Evolutionary conservation across 2,113 vertebrate species (phyloP).

Genomic region (Natator depressus): DNA sequence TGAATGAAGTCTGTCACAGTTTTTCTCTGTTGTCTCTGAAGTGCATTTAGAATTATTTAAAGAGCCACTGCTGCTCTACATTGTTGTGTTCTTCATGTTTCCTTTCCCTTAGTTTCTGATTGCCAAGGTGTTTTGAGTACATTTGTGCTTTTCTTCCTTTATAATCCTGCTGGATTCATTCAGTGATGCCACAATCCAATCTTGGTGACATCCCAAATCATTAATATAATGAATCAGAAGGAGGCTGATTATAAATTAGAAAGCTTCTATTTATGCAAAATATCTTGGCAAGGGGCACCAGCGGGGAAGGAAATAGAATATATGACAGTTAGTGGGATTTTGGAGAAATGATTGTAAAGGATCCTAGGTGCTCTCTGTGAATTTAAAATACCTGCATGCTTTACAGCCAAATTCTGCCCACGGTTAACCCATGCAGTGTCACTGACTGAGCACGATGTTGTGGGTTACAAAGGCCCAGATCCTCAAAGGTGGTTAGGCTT

Average conservation of each 20-base stretch:
- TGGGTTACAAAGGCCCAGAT: neutral
- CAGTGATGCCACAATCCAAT: constrained; percentile 54
- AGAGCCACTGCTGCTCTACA: neutral
- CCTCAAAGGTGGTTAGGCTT: neutral
- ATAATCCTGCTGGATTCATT: constrained; percentile 62
- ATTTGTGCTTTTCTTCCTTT: constrained; percentile 54
- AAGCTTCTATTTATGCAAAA: constrained; percentile 71
- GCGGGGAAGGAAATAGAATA: constrained; percentile 19
- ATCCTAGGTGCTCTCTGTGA: neutral
- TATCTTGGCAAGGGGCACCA: constrained; percentile 60
- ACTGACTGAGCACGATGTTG: neutral
- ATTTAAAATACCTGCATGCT: neutral
- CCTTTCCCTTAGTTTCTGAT: constrained; percentile 24
- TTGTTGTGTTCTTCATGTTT: neutral
- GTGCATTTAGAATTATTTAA: neutral
- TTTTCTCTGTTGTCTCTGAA: neutral
- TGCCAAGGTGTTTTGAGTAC: neutral
- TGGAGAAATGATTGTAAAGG: neutral
- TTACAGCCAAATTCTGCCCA: neutral
- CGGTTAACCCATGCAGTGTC: neutral
- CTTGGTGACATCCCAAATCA: constrained; percentile 65
- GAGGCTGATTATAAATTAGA: constrained; percentile 67
- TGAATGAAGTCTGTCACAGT: neutral
- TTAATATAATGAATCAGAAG: constrained; percentile 74
- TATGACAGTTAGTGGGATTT: neutral